Base-by-base conservation (phyloP, 2,797 vertebrate species). In the Chaenodraco wilsoni region DNA sequence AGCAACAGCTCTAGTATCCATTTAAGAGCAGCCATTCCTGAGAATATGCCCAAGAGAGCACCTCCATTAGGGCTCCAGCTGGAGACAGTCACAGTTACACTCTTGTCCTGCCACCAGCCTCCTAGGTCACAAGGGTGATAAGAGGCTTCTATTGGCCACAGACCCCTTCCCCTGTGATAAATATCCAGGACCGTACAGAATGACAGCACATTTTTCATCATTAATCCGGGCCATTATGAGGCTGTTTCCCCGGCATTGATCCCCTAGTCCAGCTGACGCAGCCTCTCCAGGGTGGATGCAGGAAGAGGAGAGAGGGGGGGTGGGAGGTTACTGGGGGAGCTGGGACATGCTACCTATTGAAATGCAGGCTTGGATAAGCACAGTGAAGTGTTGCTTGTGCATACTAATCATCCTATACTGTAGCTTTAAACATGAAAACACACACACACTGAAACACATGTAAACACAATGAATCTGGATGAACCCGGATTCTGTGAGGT, bases 131-230 rank as follows among this genome's bases (percentile, higher is more conserved):
- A 77, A 82, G 76, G 79, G 81, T 84, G 87, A 88, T 89, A 87
- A 84, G 90, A 91, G 89, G 85, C 57, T 83, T 72, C 83, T 87
- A 93, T 93, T 94, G 94, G 94, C 95, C 95, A 90, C 85, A 62
- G 89, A 88, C 85, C 58, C 86, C 86, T 87, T 87, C 71, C 86
- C 90, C 89, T 75, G 94, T 99, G 97, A 99, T 98, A 92, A 97
- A 99, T 98, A 96, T 95, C 93, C 87, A 89, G 85, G 88, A 93
- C 91, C 93, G 92, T 92, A 77, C 89, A 78, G 89, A 91, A 94
- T 96, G 97, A 97, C 95, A 94, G 95, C 93, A 93, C 94, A 98
- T 99, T 97, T 97, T 98, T 99, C 97, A 98, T 98, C 97, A 98
- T 99, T 99, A 99, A 98, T 98, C 91, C 66, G 75, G 87, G 84